Conservation (phyloP, 2,888 invertebrate genomes). For the Cheilosia pagana region DNA sequence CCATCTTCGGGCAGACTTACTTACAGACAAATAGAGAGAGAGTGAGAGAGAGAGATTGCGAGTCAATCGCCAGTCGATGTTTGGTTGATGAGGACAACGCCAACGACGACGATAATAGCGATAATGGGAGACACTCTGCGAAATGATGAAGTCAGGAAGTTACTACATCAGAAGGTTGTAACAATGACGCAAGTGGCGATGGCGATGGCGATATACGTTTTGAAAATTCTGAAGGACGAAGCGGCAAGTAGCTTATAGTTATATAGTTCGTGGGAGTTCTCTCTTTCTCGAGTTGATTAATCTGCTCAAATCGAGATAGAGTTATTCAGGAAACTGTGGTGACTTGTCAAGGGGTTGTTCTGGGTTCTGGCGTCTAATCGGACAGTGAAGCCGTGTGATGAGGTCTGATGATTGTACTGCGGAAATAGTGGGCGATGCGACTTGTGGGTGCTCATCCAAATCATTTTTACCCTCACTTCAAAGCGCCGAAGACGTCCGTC, state of each 20-base stretch:
- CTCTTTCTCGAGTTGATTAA: slow-evolving; percentile 42
- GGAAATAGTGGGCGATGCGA: too few species aligned
- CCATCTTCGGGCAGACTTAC: slow-evolving; percentile 17
- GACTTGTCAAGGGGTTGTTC: neutral
- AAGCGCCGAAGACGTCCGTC: too few species aligned
- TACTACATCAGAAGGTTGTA: slow-evolving; percentile 51
- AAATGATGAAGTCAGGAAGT: slow-evolving; percentile 66
- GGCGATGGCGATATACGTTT: slow-evolving; percentile 40
- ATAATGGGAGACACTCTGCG: slow-evolving; percentile 22
- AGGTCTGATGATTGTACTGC: too few species aligned
- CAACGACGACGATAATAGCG: slow-evolving; percentile 39
- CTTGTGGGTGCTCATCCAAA: too few species aligned
- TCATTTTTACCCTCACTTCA: too few species aligned
- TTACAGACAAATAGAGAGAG: neutral
- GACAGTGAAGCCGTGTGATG: too few species aligned
- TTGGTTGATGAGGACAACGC: slow-evolving; percentile 24
- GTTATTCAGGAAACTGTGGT: neutral
- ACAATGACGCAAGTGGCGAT: slow-evolving; percentile 38
- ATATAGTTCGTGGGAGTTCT: neutral
- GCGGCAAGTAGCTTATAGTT: neutral
- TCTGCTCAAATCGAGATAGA: slow-evolving; percentile 54
- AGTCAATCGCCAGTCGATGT: slow-evolving; percentile 14
- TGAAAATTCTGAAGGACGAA: slow-evolving; percentile 4
- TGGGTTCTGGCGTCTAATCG: neutral
- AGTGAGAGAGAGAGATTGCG: neutral